Evolutionary conservation across 2,888 invertebrate species (phyloP), one percentile per base, ranked within the genome.

Genomic region (Pedicia rivosa): DNA sequence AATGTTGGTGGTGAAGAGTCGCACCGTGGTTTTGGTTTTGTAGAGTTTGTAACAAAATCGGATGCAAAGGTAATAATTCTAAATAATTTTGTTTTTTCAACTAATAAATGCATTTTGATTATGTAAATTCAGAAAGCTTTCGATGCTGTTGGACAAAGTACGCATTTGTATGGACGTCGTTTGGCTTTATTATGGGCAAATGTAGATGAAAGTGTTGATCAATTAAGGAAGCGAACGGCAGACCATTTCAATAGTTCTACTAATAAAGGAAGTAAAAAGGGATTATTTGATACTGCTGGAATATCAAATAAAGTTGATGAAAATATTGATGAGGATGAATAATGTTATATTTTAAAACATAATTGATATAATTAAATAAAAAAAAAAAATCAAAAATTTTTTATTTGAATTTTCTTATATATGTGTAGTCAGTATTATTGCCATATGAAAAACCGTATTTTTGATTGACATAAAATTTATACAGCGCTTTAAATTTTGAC

Each of bases 161-260:
- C 97, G 37, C 98, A 99, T 72, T 80, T 99, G 62, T 97, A 91
- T 59, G 97, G 97, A 2, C 71, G 97, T 45, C 70, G 95, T 38
- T 65, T 99, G 49, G 94, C 92, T 0, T 63, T 98, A 41, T 95
- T 98, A 65, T 98, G 97, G 97, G 90, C 92, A 1, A 72, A 81
- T 39, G 70, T 76, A 34, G 75, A 76, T 24, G 82, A 84, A 54
- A 74, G 74, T 43, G 68, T 95, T 6, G 78, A 78, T 10, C 72
- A 80, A 43, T 64, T 95, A 40, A 69, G 94, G 42, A 86, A 84
- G 63, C 72, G 88, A 50, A 88, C 91, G 1, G 87, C 88, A 0
- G 70, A 78, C 53, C 68, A 71, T 50, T 75, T 70, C 45, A 58
- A 63, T 38, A 44, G 41, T 3, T 50, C 48, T 42, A 45, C 44